A percentile compares a stretch with the other conserved stretches of the same genome.
These are phyloP conservation scores for Temnopleurus reevesii DNA, from an alignment of 53 echinoderm and acorn worm genomes.

Conservation along the genomic window DNA sequence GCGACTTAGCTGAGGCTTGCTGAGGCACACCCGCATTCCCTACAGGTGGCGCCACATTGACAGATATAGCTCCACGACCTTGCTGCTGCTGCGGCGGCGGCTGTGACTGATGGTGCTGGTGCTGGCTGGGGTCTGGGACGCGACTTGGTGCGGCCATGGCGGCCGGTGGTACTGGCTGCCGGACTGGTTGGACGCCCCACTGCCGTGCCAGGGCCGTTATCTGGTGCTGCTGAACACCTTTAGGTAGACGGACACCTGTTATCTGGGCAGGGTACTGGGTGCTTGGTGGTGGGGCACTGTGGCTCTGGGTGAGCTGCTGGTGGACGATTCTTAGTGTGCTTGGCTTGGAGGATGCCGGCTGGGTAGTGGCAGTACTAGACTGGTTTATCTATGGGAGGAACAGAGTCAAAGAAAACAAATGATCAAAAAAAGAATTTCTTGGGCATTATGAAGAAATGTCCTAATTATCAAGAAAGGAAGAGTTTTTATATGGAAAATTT, in stretches of 20 bases:
- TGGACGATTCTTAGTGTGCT: slow-evolving; percentile 6
- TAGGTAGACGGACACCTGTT: background rate
- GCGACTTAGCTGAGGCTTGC: slow-evolving; percentile 44
- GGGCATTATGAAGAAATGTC: too few relatives aligned
- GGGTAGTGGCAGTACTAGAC: background rate
- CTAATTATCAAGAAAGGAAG: too few relatives aligned
- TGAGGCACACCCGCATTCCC: slow-evolving; percentile 20
- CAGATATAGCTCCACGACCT: background rate
- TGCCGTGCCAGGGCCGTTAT: slow-evolving; percentile 47
- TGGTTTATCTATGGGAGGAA: background rate
- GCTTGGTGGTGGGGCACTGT: slow-evolving; percentile 53
- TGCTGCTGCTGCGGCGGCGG: background rate
- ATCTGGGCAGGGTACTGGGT: slow-evolving; percentile 18
- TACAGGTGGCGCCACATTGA: slow-evolving; percentile 5
- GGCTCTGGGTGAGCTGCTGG: slow-evolving; percentile 64
- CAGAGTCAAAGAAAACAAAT: background rate
- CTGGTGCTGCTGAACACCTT: slow-evolving; percentile 44
- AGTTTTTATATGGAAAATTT: too few relatives aligned
- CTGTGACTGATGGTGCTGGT: slow-evolving; percentile 12
- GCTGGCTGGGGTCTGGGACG: background rate
- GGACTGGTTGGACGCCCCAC: slow-evolving; percentile 45
- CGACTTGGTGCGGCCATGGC: background rate
- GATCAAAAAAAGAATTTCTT: too few relatives aligned
- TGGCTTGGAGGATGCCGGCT: slow-evolving; percentile 12
- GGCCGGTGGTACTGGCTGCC: slow-evolving; percentile 10